Evolutionary conservation across 2,888 invertebrate species (phyloP), one percentile per base, ranked within the genome.

Genomic region (Acanthosepion esculentum): DNA sequence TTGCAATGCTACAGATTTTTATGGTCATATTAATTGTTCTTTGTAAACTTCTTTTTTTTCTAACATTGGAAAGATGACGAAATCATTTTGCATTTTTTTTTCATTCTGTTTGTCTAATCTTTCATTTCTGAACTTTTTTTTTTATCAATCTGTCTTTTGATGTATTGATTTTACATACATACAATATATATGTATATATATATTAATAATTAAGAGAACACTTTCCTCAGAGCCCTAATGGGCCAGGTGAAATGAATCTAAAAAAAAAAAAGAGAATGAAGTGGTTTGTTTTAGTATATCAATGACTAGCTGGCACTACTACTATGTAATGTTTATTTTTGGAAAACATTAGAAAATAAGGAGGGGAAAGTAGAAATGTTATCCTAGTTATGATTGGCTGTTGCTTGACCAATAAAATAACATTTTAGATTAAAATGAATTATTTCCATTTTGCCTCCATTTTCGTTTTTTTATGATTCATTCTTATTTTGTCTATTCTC

Each of bases 301-400:
- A 78, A n/a, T 78, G 78, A 78, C 78, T 78, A 15, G 78, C n/a
- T 78, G 78, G 78, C 78, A 78, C 78, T 78, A 78, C 78, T 12
- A n/a, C 78, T n/a, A 6, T 78, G 59, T 59, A 59, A 59, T 78
- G 78, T 78, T 78, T 78, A 78, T 78, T 78, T 78, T 78, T 29
- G 78, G 78, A 78, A 78, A 78, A n/a, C 78, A 78, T 64, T 55
- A 55, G 55, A 64, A 64, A 64, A 64, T 64, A n/a, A n/a, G 78
- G 15, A n/a, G 78, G 20, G 23, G 59, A 23, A 23, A 6, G n/a
- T n/a, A 78, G 78, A n/a, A 78, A 78, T 78, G 78, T 78, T 78
- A 78, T 29, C 78, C 78, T 78, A 29, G 29, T 78, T n/a, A 78
- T 78, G 78, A 78, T 78, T 78, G 78, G 78, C 78, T 78, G 78